phyloP scores from a whole-genome alignment of 2,888 invertebrate genomes.

The Trissolcus brochymenae region DNA sequence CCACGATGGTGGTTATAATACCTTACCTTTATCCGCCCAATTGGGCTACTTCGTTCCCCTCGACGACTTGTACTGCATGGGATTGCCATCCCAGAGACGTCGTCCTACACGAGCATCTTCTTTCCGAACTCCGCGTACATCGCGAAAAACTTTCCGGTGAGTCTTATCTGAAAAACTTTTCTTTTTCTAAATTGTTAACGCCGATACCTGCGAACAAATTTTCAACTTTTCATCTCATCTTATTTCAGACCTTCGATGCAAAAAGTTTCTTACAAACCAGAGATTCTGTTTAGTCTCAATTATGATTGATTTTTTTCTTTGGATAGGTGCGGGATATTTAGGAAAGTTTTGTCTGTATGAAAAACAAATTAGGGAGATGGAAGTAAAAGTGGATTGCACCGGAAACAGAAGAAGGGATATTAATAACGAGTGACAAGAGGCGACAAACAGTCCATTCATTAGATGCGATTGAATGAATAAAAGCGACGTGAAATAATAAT shows the following conservation, averaged over 20 bases:
- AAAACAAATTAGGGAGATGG: not conserved
- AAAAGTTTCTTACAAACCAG: too few species aligned
- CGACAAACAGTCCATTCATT: conserved; percentile 41
- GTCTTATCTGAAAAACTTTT: conserved; percentile 22
- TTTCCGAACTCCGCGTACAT: conserved; percentile 58
- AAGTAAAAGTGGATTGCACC: not conserved
- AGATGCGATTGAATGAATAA: conserved; percentile 32
- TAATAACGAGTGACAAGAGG: conserved; percentile 19
- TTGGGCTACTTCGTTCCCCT: conserved; percentile 68
- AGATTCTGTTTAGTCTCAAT: too few species aligned
- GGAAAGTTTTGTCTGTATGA: too few species aligned
- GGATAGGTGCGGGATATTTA: too few species aligned
- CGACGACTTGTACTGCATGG: conserved; percentile 62
- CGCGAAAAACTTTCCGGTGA: conserved; percentile 63
- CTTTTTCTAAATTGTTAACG: not conserved
- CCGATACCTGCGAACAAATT: not conserved
- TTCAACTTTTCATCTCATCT: not conserved
- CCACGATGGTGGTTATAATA: conserved; percentile 61
- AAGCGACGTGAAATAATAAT: conserved; percentile 25
- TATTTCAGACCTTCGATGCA: too few species aligned
- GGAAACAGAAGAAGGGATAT: conserved; percentile 6
- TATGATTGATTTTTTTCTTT: too few species aligned
- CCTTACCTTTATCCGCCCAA: conserved; percentile 65
- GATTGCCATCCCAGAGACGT: conserved; percentile 56
- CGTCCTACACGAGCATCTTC: conserved; percentile 57